A percentile compares a stretch with the other conserved stretches of the same genome.
phyloP scores from a whole-genome alignment of 2,888 invertebrate species.

The Cabera pusaria region DNA sequence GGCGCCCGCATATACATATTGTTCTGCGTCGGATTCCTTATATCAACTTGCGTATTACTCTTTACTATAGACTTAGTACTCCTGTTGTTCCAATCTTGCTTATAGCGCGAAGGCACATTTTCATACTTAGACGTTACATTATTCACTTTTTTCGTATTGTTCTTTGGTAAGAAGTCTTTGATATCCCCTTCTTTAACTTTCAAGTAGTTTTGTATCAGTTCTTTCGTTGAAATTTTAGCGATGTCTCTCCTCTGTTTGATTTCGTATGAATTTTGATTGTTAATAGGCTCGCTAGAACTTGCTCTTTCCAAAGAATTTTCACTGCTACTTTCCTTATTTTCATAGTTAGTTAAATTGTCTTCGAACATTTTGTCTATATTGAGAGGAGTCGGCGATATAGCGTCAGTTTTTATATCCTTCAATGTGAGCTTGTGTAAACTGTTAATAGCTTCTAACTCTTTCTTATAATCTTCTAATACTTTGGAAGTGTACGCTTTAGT shows the following conservation, averaged over 20 bases:
- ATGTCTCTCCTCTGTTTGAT: slow-evolving; percentile 53
- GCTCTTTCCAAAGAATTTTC: slow-evolving; percentile 40
- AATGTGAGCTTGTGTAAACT: slow-evolving; percentile 73
- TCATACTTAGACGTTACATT: slow-evolving; percentile 45
- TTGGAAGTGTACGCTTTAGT: slow-evolving; percentile 78
- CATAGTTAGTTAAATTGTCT: slow-evolving; percentile 43
- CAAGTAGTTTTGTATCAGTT: slow-evolving; percentile 72
- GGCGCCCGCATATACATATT: slow-evolving; percentile 51
- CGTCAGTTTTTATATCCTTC: slow-evolving; percentile 74
- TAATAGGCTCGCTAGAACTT: slow-evolving; percentile 34
- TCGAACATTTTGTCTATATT: slow-evolving; percentile 75
- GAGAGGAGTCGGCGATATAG: slow-evolving; percentile 69
- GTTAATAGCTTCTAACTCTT: slow-evolving; percentile 76
- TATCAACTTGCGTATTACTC: slow-evolving; percentile 37
- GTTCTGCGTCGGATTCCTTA: slow-evolving; percentile 58
- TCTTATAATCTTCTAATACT: slow-evolving; percentile 80
- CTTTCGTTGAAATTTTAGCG: slow-evolving; percentile 71
- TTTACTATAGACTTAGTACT: slow-evolving; percentile 42
- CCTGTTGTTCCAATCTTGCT: slow-evolving; percentile 66
- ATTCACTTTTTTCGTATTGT: slow-evolving; percentile 51
- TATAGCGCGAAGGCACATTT: slow-evolving; percentile 41
- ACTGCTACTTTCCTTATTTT: slow-evolving; percentile 43
- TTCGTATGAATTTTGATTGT: slow-evolving; percentile 48
- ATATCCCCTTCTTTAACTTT: slow-evolving; percentile 73
- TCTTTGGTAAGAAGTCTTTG: slow-evolving; percentile 46